Evolutionary conservation across 2,888 invertebrate genomes (phyloP).

Genomic region (Luperina testacea): DNA sequence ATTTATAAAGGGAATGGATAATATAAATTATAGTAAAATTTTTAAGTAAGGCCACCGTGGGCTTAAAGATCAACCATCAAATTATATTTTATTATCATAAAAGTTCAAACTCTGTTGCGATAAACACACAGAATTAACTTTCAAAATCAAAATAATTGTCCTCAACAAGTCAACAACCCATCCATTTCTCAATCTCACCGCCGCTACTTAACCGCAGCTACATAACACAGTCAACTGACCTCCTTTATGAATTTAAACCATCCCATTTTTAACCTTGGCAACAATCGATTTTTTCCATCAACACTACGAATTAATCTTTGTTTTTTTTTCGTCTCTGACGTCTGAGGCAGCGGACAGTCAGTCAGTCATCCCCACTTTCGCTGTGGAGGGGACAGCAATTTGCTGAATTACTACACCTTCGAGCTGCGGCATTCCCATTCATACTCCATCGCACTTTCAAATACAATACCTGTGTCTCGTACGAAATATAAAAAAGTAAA

Average conservation of each 20-base stretch:
- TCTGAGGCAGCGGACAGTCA: constrained; percentile 20
- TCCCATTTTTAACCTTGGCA: constrained; percentile 60
- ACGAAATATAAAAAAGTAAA: constrained; percentile 45
- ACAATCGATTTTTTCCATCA: constrained; percentile 36
- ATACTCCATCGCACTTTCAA: constrained; percentile 61
- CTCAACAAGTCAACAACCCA: constrained; percentile 40
- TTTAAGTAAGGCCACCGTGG: not conserved
- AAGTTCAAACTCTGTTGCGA: constrained; percentile 15
- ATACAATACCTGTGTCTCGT: constrained; percentile 43
- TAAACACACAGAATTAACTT: constrained; percentile 21
- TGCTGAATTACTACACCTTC: constrained; percentile 62
- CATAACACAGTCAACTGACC: constrained; percentile 49
- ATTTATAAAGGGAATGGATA: not conserved
- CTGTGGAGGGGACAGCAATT: constrained; percentile 64
- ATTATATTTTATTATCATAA: constrained; percentile 15
- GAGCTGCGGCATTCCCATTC: constrained; percentile 46
- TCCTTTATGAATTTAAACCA: constrained; percentile 50
- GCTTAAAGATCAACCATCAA: constrained; percentile 6
- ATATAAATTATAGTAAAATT: not conserved
- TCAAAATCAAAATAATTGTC: constrained; percentile 17
- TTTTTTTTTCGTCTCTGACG: constrained; percentile 37
- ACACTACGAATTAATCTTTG: constrained; percentile 28
- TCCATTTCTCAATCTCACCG: constrained; percentile 54
- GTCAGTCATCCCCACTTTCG: constrained; percentile 60
- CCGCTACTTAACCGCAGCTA: constrained; percentile 37